Evolutionary conservation across 2,113 vertebrate species (phyloP), one percentile per base, ranked within the genome.

Genomic region (Morone chrysops): DNA sequence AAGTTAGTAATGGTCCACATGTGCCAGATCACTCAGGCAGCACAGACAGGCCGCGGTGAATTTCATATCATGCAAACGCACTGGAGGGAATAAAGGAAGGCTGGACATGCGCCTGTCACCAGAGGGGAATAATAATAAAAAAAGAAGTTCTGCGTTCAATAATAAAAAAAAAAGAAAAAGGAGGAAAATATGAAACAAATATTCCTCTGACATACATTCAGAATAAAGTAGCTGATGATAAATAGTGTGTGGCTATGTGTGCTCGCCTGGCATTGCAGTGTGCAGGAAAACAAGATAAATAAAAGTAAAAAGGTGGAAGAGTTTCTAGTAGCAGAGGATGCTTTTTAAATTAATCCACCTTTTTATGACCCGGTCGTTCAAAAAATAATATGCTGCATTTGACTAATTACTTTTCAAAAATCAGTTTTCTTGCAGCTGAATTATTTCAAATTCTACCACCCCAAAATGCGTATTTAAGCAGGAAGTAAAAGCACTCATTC

Each of bases 1-100:
- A 91, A 90, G 87, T 91, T 90, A 91, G 89, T 90, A 57, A 92
- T 92, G 92, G 88, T 91, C 86, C 88, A 89, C 90, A 93, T 92
- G 91, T 85, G 90, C 82, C 73, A 81, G 76, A 90, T 65, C 92
- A 89, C 41, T 83, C 83, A 87, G 67, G 78, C 80, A 78, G 83
- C 51, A 54, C 67, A 59, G 65, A 67, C 76, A 70, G 73, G 78
- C 72, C 68, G 75, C 51, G 65, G 51, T 53, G 66, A 4, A 70
- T 85, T 77, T 85, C 80, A 74, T 41, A 81, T 85, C 71, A 84
- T 54, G 76, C 68, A 89, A 74, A 84, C 62, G 18, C 47, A 36
- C 7, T 47, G 48, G 2, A 18, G 17, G 7, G 41, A 43, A n/a
- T 45, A 41, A 9, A 31, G n/a, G 71, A 31, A 65, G 75, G 67